Base-by-base conservation (phyloP, 30 jellyfish, hydroid and myxozoan species). In the Turritopsis dohrnii region DNA sequence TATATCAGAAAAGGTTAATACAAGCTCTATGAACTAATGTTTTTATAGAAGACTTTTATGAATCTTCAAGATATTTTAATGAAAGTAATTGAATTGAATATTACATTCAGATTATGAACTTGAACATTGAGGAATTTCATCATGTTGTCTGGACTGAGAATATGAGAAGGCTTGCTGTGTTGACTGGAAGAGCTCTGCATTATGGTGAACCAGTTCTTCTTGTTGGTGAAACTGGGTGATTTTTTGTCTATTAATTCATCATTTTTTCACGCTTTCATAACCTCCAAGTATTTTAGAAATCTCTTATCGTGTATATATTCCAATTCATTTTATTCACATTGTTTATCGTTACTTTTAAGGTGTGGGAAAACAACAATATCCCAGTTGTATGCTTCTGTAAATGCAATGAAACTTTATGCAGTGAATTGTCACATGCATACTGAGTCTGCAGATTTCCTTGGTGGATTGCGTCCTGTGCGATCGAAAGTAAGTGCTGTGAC, bases 211-310 rank as follows among this genome's bases (percentile, higher is more conserved):
- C 99, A 1, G 88, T 94, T 18, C 82, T 94, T 54, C 86, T 94
- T 28, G 97, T 94, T 81, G 99, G 99, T 20, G 99, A 94, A 41
- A 94, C 99, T 0, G 98, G 98, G 98, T 92, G 75, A 52, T n/a
- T n/a, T n/a, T n/a, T n/a, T n/a, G n/a, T n/a, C n/a, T n/a, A n/a
- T n/a, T n/a, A n/a, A n/a, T n/a, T n/a, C n/a, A n/a, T n/a, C n/a
- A n/a, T n/a, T n/a, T n/a, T n/a, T n/a, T n/a, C n/a, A n/a, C n/a
- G n/a, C n/a, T n/a, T n/a, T n/a, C n/a, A n/a, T n/a, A n/a, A n/a
- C n/a, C n/a, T n/a, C n/a, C n/a, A n/a, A n/a, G n/a, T n/a, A n/a
- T n/a, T n/a, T n/a, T n/a, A n/a, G n/a, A n/a, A n/a, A n/a, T n/a
- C n/a, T n/a, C n/a, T n/a, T n/a, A n/a, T n/a, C n/a, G n/a, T n/a